Conservation (phyloP, 2,113 vertebrate genomes). For the Oxyruncus cristatus region DNA sequence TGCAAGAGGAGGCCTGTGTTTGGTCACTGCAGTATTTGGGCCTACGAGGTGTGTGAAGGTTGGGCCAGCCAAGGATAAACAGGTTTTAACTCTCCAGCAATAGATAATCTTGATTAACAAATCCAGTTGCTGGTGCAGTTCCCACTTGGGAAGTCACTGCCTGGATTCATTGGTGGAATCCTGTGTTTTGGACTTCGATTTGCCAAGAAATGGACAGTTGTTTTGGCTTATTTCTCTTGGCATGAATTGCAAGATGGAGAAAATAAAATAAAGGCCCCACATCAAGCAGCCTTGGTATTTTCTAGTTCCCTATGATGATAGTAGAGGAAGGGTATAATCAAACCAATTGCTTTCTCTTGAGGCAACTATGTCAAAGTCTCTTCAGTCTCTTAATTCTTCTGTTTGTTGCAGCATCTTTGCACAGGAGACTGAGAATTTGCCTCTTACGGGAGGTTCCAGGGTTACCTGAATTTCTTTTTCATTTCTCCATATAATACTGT, state of each 20-base stretch:
- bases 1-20: not conserved
- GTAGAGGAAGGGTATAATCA: not conserved
- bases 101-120: not conserved
- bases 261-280: not conserved
- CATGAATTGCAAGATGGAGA: not conserved
- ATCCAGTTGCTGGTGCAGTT: too few relatives aligned
- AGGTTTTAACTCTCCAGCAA: not conserved
- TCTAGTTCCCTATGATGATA: not conserved
- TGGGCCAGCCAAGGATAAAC: not conserved
- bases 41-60: rapidly evolving
- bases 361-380: not conserved
- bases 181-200: not conserved
- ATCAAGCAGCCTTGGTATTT: not conserved
- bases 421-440: not conserved
- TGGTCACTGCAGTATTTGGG: not conserved
- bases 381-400: not conserved
- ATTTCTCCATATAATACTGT: not conserved
- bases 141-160: not conserved
- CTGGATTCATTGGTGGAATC: not conserved
- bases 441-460: not conserved
- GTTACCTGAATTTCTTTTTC: not conserved
- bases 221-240: not conserved
- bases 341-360: not conserved
- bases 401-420: not conserved
- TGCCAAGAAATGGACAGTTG: not conserved